Base-by-base conservation (phyloP, 2,113 vertebrate genomes). In the Ancistrus triradiatus region DNA sequence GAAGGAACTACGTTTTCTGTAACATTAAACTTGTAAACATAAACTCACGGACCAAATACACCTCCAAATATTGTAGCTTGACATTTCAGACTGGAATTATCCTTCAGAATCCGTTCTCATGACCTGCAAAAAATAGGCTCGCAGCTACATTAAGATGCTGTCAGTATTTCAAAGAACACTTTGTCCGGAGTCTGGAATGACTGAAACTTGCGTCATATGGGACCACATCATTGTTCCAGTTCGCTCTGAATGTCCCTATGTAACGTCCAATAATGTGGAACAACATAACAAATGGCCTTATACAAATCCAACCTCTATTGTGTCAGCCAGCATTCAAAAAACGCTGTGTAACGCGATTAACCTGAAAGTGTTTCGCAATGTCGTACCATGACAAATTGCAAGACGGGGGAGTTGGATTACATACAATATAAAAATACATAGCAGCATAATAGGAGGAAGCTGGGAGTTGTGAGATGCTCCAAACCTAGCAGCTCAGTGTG, bases 201-300 rank as follows among this genome's bases (percentile, higher is more conserved):
- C 71, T 21, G 24, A 65, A 27, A 24, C 61, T 61, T 65, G 63
- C 66, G 66, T 74, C 72, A 74, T 59, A 66, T 74, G 72, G 58
- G 56, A 66, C 66, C 72, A 74, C 59, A 56, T n/a, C n/a, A n/a
- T 60, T 69, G 43, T 43, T 42, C 50, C 59, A 38, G 25, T 44
- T 46, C 53, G 31, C 43, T 52, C 35, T 43, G 22, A 19, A 69
- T 52, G 37, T 11, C n/a, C 11, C 33, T 19, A 37, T 24, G 44
- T 25, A 57, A 35, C 31, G 46, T 47, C 38, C 55, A 69, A 55
- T 10, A 43, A 43, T 18, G 57, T n/a, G 27, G n/a, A n/a, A n/a
- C n/a, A n/a, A n/a, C n/a, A n/a, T n/a, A 33, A 68, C 56, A 65
- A 57, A 46, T 18, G 51, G 46, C 18, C 46, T 63, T 31, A 73